phyloP scores from a whole-genome alignment of 2,888 invertebrate genomes.

The Tridacna gigas region DNA sequence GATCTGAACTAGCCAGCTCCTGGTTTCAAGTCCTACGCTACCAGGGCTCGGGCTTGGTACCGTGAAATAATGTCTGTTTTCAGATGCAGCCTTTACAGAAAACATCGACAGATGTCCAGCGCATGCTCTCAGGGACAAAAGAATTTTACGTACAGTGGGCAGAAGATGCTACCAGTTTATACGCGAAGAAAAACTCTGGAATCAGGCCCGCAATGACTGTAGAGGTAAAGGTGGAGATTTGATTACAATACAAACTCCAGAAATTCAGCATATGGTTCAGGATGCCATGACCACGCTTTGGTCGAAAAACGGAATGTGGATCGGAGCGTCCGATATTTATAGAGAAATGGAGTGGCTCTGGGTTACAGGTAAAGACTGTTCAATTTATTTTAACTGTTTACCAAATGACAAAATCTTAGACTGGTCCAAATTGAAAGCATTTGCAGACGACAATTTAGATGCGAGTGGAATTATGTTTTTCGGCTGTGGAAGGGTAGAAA shows the following conservation, averaged over 20 bases:
- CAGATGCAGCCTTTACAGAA: not conserved
- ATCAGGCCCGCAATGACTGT: conserved; percentile 69
- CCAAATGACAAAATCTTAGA: not conserved
- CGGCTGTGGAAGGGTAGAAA: not conserved
- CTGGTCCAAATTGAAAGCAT: not conserved
- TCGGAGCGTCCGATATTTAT: conserved; percentile 78
- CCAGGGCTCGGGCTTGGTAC: no score
- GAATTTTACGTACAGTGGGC: conserved; percentile 31
- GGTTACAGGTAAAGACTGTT: conserved; percentile 70
- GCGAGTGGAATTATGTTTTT: no score
- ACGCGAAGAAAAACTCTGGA: conserved; percentile 70
- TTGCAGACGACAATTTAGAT: no score
- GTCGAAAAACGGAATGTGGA: conserved; percentile 79
- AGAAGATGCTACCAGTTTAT: conserved; percentile 75
- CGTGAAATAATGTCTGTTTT: no score
- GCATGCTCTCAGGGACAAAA: conserved; percentile 21
- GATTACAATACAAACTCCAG: conserved; percentile 66
- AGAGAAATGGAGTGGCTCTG: conserved; percentile 76
- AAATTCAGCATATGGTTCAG: conserved; percentile 68
- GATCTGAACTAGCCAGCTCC: no score
- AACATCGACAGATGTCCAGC: conserved; percentile 39
- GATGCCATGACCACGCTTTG: conserved; percentile 63
- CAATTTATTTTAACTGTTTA: not conserved
- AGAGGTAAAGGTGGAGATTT: conserved; percentile 68
- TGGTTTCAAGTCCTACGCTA: no score